Evolutionary conservation across 2,113 vertebrate genomes (phyloP).

Genomic region (Bambusicola thoracicus): DNA sequence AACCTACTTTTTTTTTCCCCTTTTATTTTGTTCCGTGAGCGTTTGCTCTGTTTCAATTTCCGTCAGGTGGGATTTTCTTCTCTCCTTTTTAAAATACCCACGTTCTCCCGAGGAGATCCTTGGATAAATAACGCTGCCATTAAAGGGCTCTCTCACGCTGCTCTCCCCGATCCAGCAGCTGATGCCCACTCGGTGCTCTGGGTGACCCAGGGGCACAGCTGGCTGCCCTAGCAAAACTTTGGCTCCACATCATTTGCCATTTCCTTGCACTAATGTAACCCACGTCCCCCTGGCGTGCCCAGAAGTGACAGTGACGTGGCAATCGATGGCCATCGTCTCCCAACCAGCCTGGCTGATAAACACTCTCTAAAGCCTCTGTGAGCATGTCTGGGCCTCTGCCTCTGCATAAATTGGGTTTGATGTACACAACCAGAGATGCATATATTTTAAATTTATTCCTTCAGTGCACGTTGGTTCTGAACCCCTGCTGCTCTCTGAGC

Average conservation of each 20-base stretch:
- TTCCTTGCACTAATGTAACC: not conserved
- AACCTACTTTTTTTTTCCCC: not conserved
- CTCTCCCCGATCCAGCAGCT: not conserved
- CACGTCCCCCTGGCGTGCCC: not conserved
- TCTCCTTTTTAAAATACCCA: not conserved
- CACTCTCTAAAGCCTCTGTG: not conserved
- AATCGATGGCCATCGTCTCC: constrained; percentile 62
- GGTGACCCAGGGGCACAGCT: fast-evolving
- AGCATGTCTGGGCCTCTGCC: not conserved
- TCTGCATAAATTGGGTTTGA: constrained; percentile 40
- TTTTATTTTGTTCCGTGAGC: not conserved
- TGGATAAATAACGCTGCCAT: not conserved
- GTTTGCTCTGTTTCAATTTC: not conserved
- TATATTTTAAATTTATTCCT: not conserved
- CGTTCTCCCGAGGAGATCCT: not conserved
- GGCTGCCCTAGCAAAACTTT: not conserved
- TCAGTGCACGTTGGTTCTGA: not conserved
- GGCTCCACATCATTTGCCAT: not conserved
- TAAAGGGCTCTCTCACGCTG: not conserved
- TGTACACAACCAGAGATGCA: not conserved
- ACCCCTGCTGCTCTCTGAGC: not conserved
- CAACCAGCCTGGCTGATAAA: constrained; percentile 44
- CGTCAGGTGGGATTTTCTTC: not conserved
- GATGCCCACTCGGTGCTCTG: fast-evolving
- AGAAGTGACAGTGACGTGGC: constrained; percentile 50